Evolutionary conservation across 2,113 vertebrate species (phyloP).

Genomic region (Phocoena sinus): DNA sequence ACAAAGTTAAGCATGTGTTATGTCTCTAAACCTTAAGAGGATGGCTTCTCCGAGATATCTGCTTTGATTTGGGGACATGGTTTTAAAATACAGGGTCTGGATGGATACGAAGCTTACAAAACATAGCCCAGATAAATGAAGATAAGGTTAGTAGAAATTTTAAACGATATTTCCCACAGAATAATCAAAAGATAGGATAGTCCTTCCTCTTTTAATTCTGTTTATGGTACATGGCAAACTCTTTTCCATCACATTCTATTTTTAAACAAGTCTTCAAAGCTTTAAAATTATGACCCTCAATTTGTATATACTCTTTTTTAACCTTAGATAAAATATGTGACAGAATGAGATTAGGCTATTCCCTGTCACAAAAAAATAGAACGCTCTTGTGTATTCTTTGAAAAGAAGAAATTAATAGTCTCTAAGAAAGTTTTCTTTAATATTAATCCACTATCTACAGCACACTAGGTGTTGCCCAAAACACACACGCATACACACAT

Average conservation of each 20-base stretch:
- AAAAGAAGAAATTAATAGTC: background rate
- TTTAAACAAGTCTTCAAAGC: conserved; percentile 40
- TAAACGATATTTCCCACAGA: background rate
- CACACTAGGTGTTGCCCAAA: background rate
- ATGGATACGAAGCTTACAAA: background rate
- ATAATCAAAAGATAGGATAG: background rate
- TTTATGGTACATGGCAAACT: conserved; percentile 37
- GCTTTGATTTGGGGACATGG: conserved; percentile 20
- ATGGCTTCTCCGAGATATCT: conserved; percentile 27
- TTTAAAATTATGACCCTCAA: background rate
- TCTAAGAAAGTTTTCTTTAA: background rate
- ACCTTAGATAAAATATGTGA: conserved; percentile 13
- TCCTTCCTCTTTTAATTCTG: background rate
- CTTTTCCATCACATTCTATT: conserved; percentile 15
- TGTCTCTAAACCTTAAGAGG: background rate
- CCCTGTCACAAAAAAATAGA: conserved; percentile 1
- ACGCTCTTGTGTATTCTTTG: background rate
- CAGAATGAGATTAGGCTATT: background rate
- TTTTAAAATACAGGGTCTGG: conserved; percentile 33
- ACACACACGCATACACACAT: background rate
- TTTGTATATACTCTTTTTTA: background rate
- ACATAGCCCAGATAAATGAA: background rate
- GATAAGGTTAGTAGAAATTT: background rate
- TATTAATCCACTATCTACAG: background rate
- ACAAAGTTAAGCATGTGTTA: background rate